These are phyloP conservation scores for Drosophila borborema DNA, from an alignment of 2,888 invertebrate species.

Conservation along the genomic window DNA sequence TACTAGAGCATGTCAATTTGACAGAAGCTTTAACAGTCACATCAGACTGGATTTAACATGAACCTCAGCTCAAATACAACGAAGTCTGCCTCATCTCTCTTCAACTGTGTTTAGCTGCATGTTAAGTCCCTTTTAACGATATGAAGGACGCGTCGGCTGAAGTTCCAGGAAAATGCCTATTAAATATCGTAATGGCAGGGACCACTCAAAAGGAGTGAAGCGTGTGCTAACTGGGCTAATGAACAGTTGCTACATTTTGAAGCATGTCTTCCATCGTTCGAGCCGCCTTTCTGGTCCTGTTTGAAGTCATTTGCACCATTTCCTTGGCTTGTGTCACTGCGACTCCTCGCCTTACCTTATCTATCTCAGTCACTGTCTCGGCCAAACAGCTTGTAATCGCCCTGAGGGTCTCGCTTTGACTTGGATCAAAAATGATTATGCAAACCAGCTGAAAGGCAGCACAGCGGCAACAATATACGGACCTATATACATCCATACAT, in stretches of 20 bases:
- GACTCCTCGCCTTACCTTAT: constrained; percentile 9
- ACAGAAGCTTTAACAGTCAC: not conserved
- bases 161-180: constrained; percentile 10
- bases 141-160: not conserved
- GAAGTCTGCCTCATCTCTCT: not conserved
- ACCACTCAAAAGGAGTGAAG: not conserved
- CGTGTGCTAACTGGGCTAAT: constrained; percentile 28
- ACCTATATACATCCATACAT: not conserved
- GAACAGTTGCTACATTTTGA: constrained; percentile 32
- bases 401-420: constrained; percentile 13
- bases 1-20: not conserved
- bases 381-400: constrained; percentile 21
- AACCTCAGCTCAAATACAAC: no score
- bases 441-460: constrained; percentile 27
- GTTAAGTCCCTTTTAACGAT: not conserved
- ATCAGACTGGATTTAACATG: no score
- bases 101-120: not conserved
- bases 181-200: constrained; percentile 2
- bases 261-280: constrained; percentile 2
- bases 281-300: constrained; percentile 2
- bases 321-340: constrained; percentile 20
- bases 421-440: constrained; percentile 37
- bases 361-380: constrained; percentile 14
- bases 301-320: constrained; percentile 13
- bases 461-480: constrained; percentile 3